Evolutionary conservation across 2,113 vertebrate genomes (phyloP), one percentile per base, ranked within the genome.

Genomic region (Pseudois nayaur): DNA sequence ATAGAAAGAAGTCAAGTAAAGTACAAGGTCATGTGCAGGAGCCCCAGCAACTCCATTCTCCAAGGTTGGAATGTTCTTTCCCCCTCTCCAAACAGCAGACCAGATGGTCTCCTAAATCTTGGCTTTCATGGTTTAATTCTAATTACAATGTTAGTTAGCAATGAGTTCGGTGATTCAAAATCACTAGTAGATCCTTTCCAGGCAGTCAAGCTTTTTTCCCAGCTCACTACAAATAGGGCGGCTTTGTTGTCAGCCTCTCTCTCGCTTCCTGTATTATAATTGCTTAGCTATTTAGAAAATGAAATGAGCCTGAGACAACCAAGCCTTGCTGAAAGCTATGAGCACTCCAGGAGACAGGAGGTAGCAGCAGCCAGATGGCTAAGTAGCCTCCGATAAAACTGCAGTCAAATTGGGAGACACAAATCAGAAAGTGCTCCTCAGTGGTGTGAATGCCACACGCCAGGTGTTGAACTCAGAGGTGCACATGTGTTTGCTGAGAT

Each of bases 101-200:
- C 96, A 97, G 95, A 97, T 97, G 97, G 95, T 92, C 90, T 91
- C 86, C 88, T 48, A 79, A 96, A 94, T 97, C 97, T 97, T 93
- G 90, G 96, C 95, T 92, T 96, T 89, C 3, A 1, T 93, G 95
- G 92, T 94, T 96, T 92, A 95, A 87, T 95, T 96, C 97, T 98
- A 97, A 98, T 97, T 97, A 97, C 93, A 93, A 74, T 89, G 89
- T 96, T 98, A 97, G 95, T 97, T 97, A 97, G 84, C 92, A 95
- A 96, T 78, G 92, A 97, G 76, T 90, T 87, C 6, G 16, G 84
- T 97, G 96, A 98, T 96, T 96, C 95, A 97, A 59, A 97, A 96
- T 85, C 81, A 78, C 92, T 81, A 79, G 96, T 93, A 81, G 50
- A 84, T 94, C 91, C 55, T 93, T 93, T 82, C 79, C 92, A 88